phyloP scores from a whole-genome alignment of 2,888 invertebrate species.

The Andrena hattorfiana region DNA sequence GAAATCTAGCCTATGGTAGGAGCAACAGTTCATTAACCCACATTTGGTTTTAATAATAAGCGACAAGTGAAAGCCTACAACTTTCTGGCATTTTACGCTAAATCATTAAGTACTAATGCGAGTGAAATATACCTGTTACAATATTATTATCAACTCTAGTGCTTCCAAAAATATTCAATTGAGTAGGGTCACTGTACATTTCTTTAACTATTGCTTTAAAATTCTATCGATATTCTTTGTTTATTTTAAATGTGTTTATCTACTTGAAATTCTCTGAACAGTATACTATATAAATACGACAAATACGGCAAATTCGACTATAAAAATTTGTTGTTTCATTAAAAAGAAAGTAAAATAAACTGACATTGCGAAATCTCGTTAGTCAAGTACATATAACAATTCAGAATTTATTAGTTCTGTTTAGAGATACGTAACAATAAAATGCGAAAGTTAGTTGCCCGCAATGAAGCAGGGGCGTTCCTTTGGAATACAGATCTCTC shows the following conservation, averaged over 20 bases:
- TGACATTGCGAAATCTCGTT: neutral
- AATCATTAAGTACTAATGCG: constrained; percentile 11
- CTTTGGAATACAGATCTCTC: constrained; percentile 67
- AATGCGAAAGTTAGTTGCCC: constrained; percentile 73
- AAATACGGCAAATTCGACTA: no score
- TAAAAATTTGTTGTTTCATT: no score
- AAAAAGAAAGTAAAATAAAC: neutral
- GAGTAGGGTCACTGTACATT: no score
- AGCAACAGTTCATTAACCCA: no score
- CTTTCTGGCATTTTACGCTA: constrained; percentile 42
- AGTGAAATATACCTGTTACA: constrained; percentile 16
- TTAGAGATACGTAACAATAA: constrained; percentile 34
- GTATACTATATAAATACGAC: no score
- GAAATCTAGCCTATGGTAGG: no score
- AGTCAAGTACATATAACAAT: neutral
- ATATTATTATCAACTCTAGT: no score
- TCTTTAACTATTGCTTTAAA: neutral
- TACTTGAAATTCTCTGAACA: no score
- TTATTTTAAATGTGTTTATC: neutral
- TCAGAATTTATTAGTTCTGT: neutral
- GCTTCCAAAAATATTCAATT: no score
- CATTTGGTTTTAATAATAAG: no score
- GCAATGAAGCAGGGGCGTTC: constrained; percentile 32
- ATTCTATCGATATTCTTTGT: neutral
- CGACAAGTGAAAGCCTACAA: constrained; percentile 9